Base-by-base conservation (phyloP, 2,797 vertebrate species). In the Nasua narica region DNA sequence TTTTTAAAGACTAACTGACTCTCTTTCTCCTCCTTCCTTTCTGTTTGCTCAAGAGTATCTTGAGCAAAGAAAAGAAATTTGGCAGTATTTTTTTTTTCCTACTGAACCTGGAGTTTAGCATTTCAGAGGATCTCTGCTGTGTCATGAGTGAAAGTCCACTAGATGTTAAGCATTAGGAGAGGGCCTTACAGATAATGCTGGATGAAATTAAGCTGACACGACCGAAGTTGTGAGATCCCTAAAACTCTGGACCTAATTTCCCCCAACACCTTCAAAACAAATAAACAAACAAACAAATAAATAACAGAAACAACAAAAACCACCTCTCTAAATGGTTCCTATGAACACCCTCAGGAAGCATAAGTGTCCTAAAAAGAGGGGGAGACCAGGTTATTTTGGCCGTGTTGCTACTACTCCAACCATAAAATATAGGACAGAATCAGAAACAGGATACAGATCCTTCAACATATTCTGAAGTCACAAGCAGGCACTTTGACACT, bases 1-100 rank as follows among this genome's bases (percentile, higher is more conserved):
- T 67, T 94, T 92, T 54, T 95, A 94, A 97, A 95, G 74, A 90
- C 67, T 56, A 8, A 70, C 70, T 50, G 87, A 82, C 70, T 85
- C 62, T 87, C 43, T 90, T 32, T 96, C 52, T 91, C 72, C 43
- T 58, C n/a, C 32, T 69, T 46, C 50, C 52, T 97, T 96, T 91
- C 43, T 87, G 46, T 84, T 86, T 96, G 15, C 43, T 40, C 25
- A 69, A 91, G 62, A 92, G 19, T 88, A 81, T 78, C 50, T 69
- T 46, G 69, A 87, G 19, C 83, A 94, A 78, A 93, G 50, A 69
- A 84, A 90, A 96, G 69, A n/a, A 85, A 95, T 54, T 25, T 27
- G 32, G 37, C 74, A 77, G 15, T 50, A 14, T 78, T 77, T 82
- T 90, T 87, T 46, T n/a, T 56, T 65, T 40, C 6, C 40, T 77